Evolutionary conservation across 2,113 vertebrate genomes (phyloP).

Genomic region (Microcebus tavaratra): DNA sequence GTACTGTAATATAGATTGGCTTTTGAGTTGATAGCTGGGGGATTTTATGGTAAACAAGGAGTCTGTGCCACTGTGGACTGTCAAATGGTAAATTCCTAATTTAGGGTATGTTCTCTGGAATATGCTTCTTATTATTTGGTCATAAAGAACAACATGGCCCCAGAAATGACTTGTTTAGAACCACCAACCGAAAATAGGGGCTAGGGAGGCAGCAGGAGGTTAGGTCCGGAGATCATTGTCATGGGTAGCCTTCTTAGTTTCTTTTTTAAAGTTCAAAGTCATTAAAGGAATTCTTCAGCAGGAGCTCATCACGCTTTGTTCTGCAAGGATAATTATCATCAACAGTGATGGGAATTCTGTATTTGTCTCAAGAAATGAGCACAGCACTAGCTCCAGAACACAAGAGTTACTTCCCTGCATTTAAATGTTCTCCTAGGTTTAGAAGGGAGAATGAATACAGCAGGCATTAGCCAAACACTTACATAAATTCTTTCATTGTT

Average conservation of each 20-base stretch:
- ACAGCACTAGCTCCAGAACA: background rate
- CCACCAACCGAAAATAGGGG: background rate
- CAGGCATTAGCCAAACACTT: background rate
- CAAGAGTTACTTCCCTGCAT: background rate
- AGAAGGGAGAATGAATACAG: background rate
- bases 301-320: conserved; percentile 27
- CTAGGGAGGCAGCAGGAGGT: background rate
- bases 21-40: background rate
- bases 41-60: background rate
- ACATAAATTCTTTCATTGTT: background rate
- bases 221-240: background rate
- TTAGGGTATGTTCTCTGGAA: background rate
- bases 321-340: background rate
- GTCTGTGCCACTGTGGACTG: background rate
- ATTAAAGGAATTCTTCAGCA: conserved; percentile 30
- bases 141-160: background rate
- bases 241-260: conserved; percentile 26
- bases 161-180: background rate
- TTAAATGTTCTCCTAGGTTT: background rate
- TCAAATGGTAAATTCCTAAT: background rate
- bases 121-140: background rate
- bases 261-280: conserved; percentile 55
- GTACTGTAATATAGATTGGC: background rate
- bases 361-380: conserved; percentile 23
- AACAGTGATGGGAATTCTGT: background rate